These are phyloP conservation scores for Diplazon laetatorius DNA, from an alignment of 2,888 invertebrate species.

Conservation along the genomic window DNA sequence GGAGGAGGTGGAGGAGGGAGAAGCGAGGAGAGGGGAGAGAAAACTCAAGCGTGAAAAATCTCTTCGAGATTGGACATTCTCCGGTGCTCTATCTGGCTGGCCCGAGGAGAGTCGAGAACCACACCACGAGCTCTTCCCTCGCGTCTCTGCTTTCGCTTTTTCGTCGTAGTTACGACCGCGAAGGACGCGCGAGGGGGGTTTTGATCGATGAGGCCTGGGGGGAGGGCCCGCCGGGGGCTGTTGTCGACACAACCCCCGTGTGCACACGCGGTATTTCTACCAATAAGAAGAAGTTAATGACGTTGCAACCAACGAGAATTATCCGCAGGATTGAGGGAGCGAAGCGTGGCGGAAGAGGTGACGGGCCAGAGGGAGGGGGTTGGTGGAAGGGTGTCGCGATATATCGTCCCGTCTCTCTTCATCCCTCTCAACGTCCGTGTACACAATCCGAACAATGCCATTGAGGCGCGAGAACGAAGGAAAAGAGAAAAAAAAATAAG, in stretches of 20 bases:
- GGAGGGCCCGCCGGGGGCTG: slow-evolving; percentile 69
- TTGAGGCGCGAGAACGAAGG: slow-evolving; percentile 24
- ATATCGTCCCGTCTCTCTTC: slow-evolving; percentile 29
- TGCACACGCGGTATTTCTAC: slow-evolving; percentile 61
- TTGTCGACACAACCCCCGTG: slow-evolving; percentile 57
- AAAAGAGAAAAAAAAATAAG: slow-evolving; percentile 17
- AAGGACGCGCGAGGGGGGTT: slow-evolving; percentile 45
- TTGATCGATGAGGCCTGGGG: slow-evolving; percentile 75
- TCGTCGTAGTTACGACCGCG: slow-evolving; percentile 22
- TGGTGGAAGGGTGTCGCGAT: slow-evolving; percentile 10
- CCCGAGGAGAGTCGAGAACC: slow-evolving; percentile 52
- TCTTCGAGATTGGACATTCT: slow-evolving; percentile 66
- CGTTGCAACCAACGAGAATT: slow-evolving; percentile 77
- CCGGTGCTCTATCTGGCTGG: slow-evolving; percentile 55
- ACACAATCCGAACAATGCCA: slow-evolving; percentile 11
- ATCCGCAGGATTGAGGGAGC: slow-evolving; percentile 67
- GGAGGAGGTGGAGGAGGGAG: slow-evolving; percentile 46
- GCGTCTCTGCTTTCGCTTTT: slow-evolving; percentile 50
- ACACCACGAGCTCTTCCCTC: slow-evolving; percentile 28
- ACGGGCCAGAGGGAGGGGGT: slow-evolving; percentile 4
- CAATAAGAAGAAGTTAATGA: slow-evolving; percentile 79
- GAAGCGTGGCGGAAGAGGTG: not conserved
- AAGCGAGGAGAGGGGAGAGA: slow-evolving; percentile 47
- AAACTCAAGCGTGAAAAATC: slow-evolving; percentile 66
- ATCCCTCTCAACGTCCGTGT: slow-evolving; percentile 19